phyloP scores from a whole-genome alignment of 1,140 invertebrate species.

The Drosophila navojoa region DNA sequence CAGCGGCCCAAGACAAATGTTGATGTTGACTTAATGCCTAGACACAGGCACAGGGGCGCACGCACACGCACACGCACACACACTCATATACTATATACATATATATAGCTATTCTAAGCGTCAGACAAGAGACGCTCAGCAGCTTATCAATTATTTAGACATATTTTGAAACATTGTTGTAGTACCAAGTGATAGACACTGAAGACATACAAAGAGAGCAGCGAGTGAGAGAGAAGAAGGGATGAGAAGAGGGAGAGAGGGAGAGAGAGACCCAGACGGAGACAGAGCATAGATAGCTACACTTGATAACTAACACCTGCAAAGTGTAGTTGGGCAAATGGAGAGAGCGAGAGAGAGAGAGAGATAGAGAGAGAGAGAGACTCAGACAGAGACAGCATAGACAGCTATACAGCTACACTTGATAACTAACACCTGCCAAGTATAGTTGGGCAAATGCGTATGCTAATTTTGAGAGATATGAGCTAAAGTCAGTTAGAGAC shows the following conservation, averaged over 20 bases:
- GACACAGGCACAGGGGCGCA: constrained; percentile 31
- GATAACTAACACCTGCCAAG: constrained; percentile 39
- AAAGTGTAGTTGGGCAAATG: not conserved
- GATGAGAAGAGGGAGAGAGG: not conserved
- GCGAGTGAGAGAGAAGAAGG: constrained; percentile 2
- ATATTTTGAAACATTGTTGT: constrained; percentile 74
- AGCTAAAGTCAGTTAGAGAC: too few relatives aligned
- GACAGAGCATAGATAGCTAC: not conserved
- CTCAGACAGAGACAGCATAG: not conserved
- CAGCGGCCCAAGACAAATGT: constrained; percentile 47
- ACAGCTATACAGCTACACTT: constrained; percentile 2
- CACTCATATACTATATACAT: constrained; percentile 47
- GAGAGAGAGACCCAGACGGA: not conserved
- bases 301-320: constrained; percentile 44
- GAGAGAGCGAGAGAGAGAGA: constrained; percentile 10
- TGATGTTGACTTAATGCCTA: constrained; percentile 43
- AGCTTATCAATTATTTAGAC: constrained; percentile 74
- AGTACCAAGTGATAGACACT: constrained; percentile 13
- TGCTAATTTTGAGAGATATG: not conserved
- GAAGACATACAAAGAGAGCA: constrained; percentile 10
- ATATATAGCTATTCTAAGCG: constrained; percentile 21
- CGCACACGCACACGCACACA: constrained; percentile 3
- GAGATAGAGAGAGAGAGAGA: not conserved
- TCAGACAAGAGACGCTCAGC: constrained; percentile 33
- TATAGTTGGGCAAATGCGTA: not conserved